These are phyloP conservation scores for Eleutherodactylus coqui DNA, from an alignment of 2,797 vertebrate species.

Conservation along the genomic window DNA sequence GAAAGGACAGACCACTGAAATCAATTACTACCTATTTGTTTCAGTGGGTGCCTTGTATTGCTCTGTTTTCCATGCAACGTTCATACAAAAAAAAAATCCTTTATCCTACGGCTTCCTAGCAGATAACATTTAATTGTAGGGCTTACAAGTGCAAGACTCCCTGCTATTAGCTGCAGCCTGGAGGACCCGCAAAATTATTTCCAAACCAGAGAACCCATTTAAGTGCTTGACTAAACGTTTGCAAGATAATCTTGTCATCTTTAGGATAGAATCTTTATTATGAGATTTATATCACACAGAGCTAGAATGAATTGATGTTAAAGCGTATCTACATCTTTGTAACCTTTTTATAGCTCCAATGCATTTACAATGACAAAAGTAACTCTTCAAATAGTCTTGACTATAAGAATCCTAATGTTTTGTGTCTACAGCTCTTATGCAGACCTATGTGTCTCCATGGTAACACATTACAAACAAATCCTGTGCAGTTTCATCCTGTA, in stretches of 20 bases:
- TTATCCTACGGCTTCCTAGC: not conserved
- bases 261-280: not conserved
- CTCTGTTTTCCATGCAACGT: not conserved
- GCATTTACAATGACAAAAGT: too few species aligned
- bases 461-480: not conserved
- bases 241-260: too few species aligned
- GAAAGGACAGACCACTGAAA: not conserved
- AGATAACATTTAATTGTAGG: not conserved
- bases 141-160: not conserved
- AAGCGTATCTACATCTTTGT: too few species aligned
- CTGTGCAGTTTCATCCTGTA: not conserved
- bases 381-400: too few species aligned
- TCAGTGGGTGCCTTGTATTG: not conserved
- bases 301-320: too few species aligned
- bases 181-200: not conserved
- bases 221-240: not conserved
- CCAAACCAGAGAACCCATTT: not conserved
- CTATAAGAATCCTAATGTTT: too few species aligned
- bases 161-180: not conserved
- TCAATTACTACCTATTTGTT: not conserved
- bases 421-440: not conserved
- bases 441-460: not conserved
- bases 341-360: too few species aligned
- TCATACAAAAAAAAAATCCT: not conserved
- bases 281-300: not conserved